Conservation (phyloP, 2,888 invertebrate genomes). For the Eupithecia insigniata region DNA sequence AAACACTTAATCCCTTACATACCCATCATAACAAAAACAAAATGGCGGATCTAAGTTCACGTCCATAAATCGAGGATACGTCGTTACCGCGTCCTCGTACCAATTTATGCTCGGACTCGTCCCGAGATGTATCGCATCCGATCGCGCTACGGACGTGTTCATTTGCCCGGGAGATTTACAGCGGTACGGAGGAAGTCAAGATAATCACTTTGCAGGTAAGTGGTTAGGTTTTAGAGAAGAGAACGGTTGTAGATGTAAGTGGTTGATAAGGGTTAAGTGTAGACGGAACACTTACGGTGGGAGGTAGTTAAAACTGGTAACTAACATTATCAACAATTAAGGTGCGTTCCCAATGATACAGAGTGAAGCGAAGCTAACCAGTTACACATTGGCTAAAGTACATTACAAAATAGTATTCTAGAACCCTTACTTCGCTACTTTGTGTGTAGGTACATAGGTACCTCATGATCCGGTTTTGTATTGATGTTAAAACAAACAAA, state of each 20-base stretch:
- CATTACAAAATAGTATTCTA: too few species aligned
- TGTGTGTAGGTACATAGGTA: too few species aligned
- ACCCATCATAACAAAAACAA: slow-evolving; percentile 37
- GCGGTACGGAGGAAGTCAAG: slow-evolving; percentile 19
- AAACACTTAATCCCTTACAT: slow-evolving; percentile 11
- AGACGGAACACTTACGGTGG: neutral
- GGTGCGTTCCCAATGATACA: neutral
- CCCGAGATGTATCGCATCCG: slow-evolving; percentile 72
- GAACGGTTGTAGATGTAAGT: slow-evolving; percentile 23
- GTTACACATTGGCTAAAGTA: neutral
- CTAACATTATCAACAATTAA: neutral
- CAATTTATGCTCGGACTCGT: slow-evolving; percentile 67
- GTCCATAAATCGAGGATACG: slow-evolving; percentile 58
- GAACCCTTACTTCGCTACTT: too few species aligned
- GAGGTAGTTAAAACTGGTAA: neutral
- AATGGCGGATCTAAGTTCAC: slow-evolving; percentile 36
- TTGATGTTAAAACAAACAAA: too few species aligned
- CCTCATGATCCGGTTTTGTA: too few species aligned
- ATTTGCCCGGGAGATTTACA: slow-evolving; percentile 67
- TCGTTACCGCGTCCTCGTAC: slow-evolving; percentile 63
- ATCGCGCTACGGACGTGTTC: slow-evolving; percentile 69
- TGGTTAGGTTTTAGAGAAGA: slow-evolving; percentile 19
- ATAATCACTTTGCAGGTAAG: slow-evolving; percentile 24
- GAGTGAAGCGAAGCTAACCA: neutral
- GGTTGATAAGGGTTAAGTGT: slow-evolving; percentile 8